Base-by-base conservation (phyloP, 2,888 invertebrate genomes). In the Agriopis aurantiaria region DNA sequence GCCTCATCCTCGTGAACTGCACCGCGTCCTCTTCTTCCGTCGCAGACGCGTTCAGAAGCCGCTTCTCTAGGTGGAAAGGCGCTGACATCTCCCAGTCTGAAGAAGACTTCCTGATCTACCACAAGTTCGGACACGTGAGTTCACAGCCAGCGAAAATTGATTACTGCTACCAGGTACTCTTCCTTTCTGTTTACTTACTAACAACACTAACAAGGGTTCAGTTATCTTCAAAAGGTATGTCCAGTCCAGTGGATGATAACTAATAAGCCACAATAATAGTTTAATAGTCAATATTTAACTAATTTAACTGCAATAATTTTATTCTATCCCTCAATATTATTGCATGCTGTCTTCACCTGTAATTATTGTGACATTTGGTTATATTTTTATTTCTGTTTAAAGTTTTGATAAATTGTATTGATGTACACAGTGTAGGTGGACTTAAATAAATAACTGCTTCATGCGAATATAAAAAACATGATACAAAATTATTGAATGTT, bases 41-140 rank as follows among this genome's bases (percentile, higher is more conserved):
- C 69, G 95, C 98, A 83, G 98, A 98, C 85, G 97, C 97, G 77
- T 97, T 98, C 89, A 97, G 97, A 87, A 97, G 96, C 84, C 96
- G 98, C 95, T 96, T 98, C 86, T 97, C 98, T 74, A 96, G 97
- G 81, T 97, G 98, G 97, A 97, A 96, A 82, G 96, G 97, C 69
- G 96, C 97, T 45, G 97, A 96, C 85, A 97, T 98, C 91, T 97
- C 97, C 69, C 97, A 97, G 77, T 97, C 97, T 2, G 97, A 98
- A 71, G 98, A 98, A 91, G 97, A 97, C 82, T 98, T 98, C 89
- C 95, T 98, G 76, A 96, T 98, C 82, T 97, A 97, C 87, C 98
- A 98, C 90, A 97, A 98, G 95, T 98, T 98, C 90, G 98, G 98
- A 89, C 97, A 97, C 92, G 98, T 98, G 96, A 96, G 97, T 96